Base-by-base conservation (phyloP, 2,113 vertebrate genomes). In the Cercopithecus mona region DNA sequence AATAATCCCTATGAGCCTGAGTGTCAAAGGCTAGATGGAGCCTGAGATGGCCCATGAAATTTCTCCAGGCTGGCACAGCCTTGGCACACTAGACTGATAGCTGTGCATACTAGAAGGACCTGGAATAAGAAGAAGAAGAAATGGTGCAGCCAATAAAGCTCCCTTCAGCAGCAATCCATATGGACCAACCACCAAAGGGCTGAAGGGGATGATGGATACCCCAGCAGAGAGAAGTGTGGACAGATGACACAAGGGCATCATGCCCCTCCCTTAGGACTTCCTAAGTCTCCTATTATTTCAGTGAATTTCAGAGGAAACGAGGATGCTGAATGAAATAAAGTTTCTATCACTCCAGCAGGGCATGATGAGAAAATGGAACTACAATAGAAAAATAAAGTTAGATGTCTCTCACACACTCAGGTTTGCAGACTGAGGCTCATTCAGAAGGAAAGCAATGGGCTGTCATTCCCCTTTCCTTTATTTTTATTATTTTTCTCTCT, bases 21-120 rank as follows among this genome's bases (percentile, higher is more conserved):
- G 27, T 0, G 30, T 66, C n/a, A 38, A 80, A 52, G 43, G 30
- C 0, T 10, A 4, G 6, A 17, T 4, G 11, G 57, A 66, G 38
- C 8, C 23, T 10, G 17, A 84, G 38, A 48, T 0, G 4, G 6
- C 17, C 7, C 12, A 13, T 0, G 0, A 35, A 11, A 20, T 0
- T 8, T 76, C 25, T 25, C 35, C 18, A 25, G 32, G 16, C 61
- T 6, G 9, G 64, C 83, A 18, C 20, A 5, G 43, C 9, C 30
- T 32, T 0, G 5, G 48, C 1, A 8, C 16, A 2, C 13, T 12
- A 8, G 48, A 20, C 52, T 22, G 32, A 22, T 1, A 9, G 38
- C 9, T 30, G 6, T 23, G 18, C 30, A 0, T 11, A 1, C 64
- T 2, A 8, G 45, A 55, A 16, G 32, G 27, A 27, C 32, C 30